Evolutionary conservation across 2,113 vertebrate species (phyloP), one percentile per base, ranked within the genome.

Genomic region (Thermophis baileyi): DNA sequence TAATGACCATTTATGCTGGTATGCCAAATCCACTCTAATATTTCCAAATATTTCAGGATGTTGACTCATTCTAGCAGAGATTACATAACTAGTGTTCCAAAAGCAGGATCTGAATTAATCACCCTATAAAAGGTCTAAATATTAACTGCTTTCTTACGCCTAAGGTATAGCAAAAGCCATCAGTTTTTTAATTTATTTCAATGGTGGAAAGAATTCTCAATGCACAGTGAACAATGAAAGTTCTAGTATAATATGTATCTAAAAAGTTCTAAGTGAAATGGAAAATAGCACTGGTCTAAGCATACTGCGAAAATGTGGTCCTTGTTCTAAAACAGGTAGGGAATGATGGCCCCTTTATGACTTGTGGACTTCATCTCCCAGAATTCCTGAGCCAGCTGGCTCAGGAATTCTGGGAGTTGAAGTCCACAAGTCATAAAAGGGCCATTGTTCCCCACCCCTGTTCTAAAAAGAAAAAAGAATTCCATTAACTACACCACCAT

Each of bases 51-150:
- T 22, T 91, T 87, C 63, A 90, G 90, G 57, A 91, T 69, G 69
- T 0, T 53, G 88, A 89, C 51, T 92, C 91, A 14, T 30, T 92
- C 57, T 86, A 91, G 74, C 46, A 55, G 87, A 91, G 92, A 91
- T 74, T 92, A 94, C 51, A 91, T 87, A 89, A 92, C 0, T 0
- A 89, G 40, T 50, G 25, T 85, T 53, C 90, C 91, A 93, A 60
- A 85, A 4, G 27, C 95, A 1, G 30, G 27, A 87, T 87, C 18
- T 86, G 74, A 22, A 81, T 40, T 35, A 87, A 49, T 24, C 30
- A 30, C 27, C 46, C 3, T 18, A 35, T 47, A 60, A 57, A 60
- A 91, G 18, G 24, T 25, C 50, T 69, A 69, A 63, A 46, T 16
- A 85, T 44, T 16, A 44, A 25, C 53, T 27, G 25, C 22, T 81